Evolutionary conservation across 1,140 invertebrate genomes (phyloP).

Genomic region (Nylanderia fulva): DNA sequence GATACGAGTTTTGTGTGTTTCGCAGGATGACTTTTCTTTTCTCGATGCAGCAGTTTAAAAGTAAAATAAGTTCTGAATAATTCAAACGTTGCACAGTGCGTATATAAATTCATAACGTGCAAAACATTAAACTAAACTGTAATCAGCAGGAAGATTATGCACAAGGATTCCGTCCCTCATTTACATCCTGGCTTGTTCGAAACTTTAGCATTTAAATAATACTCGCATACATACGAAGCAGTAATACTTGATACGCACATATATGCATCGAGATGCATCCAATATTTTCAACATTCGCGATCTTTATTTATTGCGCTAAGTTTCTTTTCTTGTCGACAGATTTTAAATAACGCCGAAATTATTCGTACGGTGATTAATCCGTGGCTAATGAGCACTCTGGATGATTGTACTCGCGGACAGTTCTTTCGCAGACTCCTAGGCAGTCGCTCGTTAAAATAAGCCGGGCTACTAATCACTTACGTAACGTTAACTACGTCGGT

Average conservation of each 20-base stretch:
- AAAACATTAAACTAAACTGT: slow-evolving; percentile 27
- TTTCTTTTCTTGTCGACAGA: slow-evolving; percentile 17
- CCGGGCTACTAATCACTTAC: neutral
- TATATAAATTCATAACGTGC: slow-evolving; percentile 27
- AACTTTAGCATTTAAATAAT: slow-evolving; percentile 48
- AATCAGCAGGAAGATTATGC: slow-evolving; percentile 20
- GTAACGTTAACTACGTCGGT: slow-evolving; percentile 59
- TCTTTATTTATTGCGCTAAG: slow-evolving; percentile 22
- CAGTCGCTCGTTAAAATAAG: neutral
- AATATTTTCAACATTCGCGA: slow-evolving; percentile 18
- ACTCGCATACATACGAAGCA: slow-evolving; percentile 2
- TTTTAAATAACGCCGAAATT: slow-evolving; percentile 32
- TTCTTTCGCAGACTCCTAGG: neutral
- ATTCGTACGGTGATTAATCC: neutral
- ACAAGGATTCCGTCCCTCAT: slow-evolving; percentile 3
- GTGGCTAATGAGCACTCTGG: neutral
- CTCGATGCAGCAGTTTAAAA: neutral
- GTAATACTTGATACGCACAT: slow-evolving; percentile 20
- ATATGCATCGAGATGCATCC: neutral
- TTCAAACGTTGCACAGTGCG: neutral
- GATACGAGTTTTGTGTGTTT: neutral
- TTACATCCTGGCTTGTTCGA: slow-evolving; percentile 27
- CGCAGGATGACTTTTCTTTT: neutral
- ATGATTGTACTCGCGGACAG: neutral
- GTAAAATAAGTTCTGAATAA: slow-evolving; percentile 36